Conservation (phyloP, 2,888 invertebrate species). For the Halocaridina rubra region DNA sequence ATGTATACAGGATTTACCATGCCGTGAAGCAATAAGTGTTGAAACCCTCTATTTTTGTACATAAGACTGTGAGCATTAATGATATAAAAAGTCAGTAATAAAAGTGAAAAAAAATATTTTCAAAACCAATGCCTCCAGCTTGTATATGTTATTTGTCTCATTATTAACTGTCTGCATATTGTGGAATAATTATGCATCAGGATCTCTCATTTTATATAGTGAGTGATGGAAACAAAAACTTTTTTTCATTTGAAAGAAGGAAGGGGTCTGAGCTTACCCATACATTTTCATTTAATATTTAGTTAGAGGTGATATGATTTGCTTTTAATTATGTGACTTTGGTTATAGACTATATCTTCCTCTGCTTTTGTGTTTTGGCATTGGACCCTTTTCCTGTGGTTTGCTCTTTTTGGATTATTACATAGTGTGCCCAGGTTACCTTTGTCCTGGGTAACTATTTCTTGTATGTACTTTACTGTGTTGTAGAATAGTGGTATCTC, state of each 20-base stretch:
- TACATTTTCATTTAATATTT: constrained; percentile 23
- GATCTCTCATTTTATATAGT: constrained; percentile 13
- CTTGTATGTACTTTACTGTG: constrained; percentile 59
- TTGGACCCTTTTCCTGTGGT: constrained; percentile 50
- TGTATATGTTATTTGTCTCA: constrained; percentile 46
- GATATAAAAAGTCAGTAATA: constrained; percentile 58
- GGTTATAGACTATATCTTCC: constrained; percentile 30
- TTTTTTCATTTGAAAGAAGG: constrained; percentile 22
- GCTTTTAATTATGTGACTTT: constrained; percentile 46
- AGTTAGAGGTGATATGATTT: constrained; percentile 49
- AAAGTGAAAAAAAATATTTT: constrained; percentile 58
- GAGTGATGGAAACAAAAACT: neutral
- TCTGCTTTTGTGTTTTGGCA: constrained; percentile 48
- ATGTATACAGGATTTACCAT: constrained; percentile 55
- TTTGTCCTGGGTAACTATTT: constrained; percentile 37
- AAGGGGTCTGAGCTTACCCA: constrained; percentile 29
- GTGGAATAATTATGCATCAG: neutral
- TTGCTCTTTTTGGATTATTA: constrained; percentile 46
- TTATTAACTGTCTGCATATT: neutral
- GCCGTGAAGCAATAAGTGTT: constrained; percentile 59
- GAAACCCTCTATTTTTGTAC: constrained; percentile 61
- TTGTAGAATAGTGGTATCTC: constrained; percentile 53
- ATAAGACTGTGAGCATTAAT: constrained; percentile 58
- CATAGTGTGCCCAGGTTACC: constrained; percentile 54
- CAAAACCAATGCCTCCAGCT: constrained; percentile 41